Base-by-base conservation (phyloP, 1,140 invertebrate species). In the Drosophila ohnishii region DNA sequence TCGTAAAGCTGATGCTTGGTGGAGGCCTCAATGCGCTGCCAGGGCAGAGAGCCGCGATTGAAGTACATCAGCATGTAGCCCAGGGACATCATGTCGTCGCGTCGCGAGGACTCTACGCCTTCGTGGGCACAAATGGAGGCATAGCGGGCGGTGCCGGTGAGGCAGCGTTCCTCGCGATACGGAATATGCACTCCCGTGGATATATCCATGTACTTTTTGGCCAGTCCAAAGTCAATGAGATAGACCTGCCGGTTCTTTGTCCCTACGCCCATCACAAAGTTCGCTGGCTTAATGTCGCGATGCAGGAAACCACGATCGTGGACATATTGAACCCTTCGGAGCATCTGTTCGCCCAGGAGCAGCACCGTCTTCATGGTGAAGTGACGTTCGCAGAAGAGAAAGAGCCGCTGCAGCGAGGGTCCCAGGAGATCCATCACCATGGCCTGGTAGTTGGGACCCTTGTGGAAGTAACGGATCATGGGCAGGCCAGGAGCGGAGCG, bases 351-450 rank as follows among this genome's bases (percentile, higher is more conserved):
- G 80, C 97, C 97, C 78, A 99, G 92, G 96, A 99, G 98, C 13
- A 99, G 94, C 34, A 99, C 97, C 76, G 98, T 99, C 93, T 99
- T 99, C 93, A 99, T 97, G 64, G 97, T 98, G 92, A 99, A 99
- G 80, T 96, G 95, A 67, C 97, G 94, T 13, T 96, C 95, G 92
- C 98, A 99, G 93, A 98, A 98, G 91, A 98, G 98, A 92, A 99
- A 99, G 30, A 99, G 94, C 92, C 98, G 97, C 93, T 99, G 97
- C 30, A 99, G 93, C 34, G 97, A 98, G n/a, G 98, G 98, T 9
- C 98, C 98, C 47, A 99, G 93, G 42, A 99, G 93, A 90, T 99
- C 98, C 97, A 99, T 98, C n/a, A 99, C 98, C 75, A 99, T 94
- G 35, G 98, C 96, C 92, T 98, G 98, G 93, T 97, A 98, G 62